A percentile compares a stretch with the other conserved stretches of the same genome.
phyloP scores from a whole-genome alignment of 2,113 vertebrate species.

The Toxotes chatareus region DNA sequence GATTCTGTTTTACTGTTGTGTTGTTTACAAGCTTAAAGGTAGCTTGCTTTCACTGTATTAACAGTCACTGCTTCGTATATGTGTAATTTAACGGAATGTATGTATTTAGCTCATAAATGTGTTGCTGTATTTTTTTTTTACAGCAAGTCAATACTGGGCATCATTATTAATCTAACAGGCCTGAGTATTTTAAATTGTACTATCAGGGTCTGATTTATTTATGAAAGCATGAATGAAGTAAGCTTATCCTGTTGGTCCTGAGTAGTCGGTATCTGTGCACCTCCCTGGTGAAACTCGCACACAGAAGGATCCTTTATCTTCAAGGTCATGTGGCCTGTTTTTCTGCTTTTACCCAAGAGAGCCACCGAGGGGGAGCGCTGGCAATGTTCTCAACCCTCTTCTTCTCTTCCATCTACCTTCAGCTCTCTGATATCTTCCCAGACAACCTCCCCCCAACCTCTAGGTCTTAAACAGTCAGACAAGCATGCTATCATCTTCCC shows the following conservation, averaged over 20 bases:
- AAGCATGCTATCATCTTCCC: slow-evolving; percentile 59
- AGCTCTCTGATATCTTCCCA: slow-evolving; percentile 35
- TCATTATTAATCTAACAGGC: not conserved
- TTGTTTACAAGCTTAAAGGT: not conserved
- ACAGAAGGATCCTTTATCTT: slow-evolving; percentile 43
- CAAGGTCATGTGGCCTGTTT: slow-evolving; percentile 57
- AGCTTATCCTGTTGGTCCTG: not conserved
- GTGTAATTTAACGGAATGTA: not conserved
- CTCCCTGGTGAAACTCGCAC: not conserved
- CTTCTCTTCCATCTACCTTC: slow-evolving; percentile 26
- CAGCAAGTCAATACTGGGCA: not conserved
- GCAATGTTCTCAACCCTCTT: slow-evolving; percentile 9
- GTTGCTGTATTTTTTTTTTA: not conserved
- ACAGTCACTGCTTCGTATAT: not conserved
- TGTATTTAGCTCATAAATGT: not conserved
- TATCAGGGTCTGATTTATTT: not conserved
- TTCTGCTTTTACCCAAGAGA: not conserved
- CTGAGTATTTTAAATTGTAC: not conserved
- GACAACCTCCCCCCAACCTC: slow-evolving; percentile 15
- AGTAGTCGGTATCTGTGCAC: slow-evolving; percentile 11
- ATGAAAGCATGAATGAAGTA: not conserved
- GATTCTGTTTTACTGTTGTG: not conserved
- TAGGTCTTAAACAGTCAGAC: slow-evolving; percentile 51
- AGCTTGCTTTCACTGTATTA: not conserved
- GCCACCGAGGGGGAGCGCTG: not conserved